Evolutionary conservation across 2,888 invertebrate species (phyloP).

Genomic region (Homarus gammarus): DNA sequence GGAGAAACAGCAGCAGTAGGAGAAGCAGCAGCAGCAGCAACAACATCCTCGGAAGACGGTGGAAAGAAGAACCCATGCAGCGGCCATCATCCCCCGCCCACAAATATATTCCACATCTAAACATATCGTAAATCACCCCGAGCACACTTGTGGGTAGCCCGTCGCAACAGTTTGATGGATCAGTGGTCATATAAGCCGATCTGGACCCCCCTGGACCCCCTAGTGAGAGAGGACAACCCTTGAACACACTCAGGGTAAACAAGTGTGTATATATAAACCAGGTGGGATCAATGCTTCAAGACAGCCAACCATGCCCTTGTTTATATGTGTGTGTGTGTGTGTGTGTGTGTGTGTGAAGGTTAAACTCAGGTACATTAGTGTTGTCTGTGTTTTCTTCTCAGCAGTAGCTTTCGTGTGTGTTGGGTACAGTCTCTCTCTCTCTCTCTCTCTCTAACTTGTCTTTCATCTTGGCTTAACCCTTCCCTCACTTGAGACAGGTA

Average conservation of each 20-base stretch:
- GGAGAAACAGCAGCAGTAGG: not conserved
- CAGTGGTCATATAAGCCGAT: constrained; percentile 33
- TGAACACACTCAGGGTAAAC: not conserved
- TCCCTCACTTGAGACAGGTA: no score
- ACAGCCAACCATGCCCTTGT: not conserved
- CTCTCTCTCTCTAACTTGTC: not conserved
- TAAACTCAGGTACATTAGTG: no score
- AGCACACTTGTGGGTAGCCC: constrained; percentile 8
- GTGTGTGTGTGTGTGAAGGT: no score
- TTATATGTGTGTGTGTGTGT: no score
- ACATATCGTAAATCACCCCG: constrained; percentile 16
- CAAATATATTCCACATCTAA: constrained; percentile 12
- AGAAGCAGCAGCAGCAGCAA: not conserved
- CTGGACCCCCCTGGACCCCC: not conserved
- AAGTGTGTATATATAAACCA: not conserved
- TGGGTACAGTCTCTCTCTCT: not conserved
- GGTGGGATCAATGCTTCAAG: not conserved
- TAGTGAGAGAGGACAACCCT: not conserved
- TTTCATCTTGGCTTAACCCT: not conserved
- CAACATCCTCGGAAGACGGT: not conserved
- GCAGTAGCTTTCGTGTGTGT: no score
- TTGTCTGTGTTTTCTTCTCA: no score
- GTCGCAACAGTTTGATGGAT: constrained; percentile 38
- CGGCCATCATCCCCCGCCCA: not conserved
- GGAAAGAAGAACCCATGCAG: not conserved